Evolutionary conservation across 1,140 invertebrate genomes (phyloP), one percentile per base, ranked within the genome.

Genomic region (Branchinecta lynchi): DNA sequence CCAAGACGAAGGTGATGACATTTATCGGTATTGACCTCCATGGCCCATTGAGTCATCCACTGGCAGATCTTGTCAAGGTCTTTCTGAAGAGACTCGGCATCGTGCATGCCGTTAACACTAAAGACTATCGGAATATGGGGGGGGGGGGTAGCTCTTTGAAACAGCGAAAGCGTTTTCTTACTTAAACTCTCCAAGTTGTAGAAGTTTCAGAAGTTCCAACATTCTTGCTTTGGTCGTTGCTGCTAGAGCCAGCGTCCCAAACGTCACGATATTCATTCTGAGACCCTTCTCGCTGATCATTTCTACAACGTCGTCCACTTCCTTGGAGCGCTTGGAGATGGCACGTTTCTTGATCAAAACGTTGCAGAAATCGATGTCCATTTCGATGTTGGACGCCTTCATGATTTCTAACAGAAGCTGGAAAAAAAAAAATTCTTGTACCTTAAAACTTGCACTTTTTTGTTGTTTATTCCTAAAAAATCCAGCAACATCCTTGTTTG

Each of bases 401-500:
- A 60, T 60, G 12, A 60, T 60, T 60, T 60, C 51, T 60, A 60
- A 15, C 51, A 60, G 17, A 15, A 60, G 51, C 51, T 60, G 51
- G 12, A 6, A 60, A 60, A 60, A 15, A 60, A 60, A 32, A 3
- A 32, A 3, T 32, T 32, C 32, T 32, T 32, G 32, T 32, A 32
- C 32, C 32, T 32, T 32, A 5, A 32, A 32, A 32, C n/a, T n/a
- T n/a, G n/a, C n/a, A n/a, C n/a, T n/a, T n/a, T n/a, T n/a, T n/a
- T n/a, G n/a, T n/a, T n/a, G n/a, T n/a, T n/a, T n/a, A n/a, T n/a
- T n/a, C n/a, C n/a, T n/a, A n/a, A n/a, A n/a, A n/a, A n/a, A n/a
- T n/a, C n/a, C n/a, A n/a, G n/a, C n/a, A n/a, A n/a, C n/a, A n/a
- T n/a, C n/a, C n/a, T n/a, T n/a, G n/a, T n/a, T n/a, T n/a, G n/a